These are phyloP conservation scores for Sphecodes monilicornis DNA, from an alignment of 2,888 invertebrate genomes.

Conservation along the genomic window DNA sequence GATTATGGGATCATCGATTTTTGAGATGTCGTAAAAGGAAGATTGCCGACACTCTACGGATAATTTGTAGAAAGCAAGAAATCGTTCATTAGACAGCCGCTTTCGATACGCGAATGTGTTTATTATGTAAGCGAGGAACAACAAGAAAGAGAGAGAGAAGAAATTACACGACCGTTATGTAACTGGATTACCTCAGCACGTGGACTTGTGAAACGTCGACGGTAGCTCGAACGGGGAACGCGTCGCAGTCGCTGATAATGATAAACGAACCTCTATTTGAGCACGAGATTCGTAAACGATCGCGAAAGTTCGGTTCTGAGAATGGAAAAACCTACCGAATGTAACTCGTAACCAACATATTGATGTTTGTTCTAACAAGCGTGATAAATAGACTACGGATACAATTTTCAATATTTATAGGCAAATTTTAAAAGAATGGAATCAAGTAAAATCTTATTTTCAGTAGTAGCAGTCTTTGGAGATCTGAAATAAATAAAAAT, in stretches of 20 bases:
- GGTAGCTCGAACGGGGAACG: neutral
- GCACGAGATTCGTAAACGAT: neutral
- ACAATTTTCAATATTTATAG: too few relatives aligned
- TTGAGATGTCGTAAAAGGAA: neutral
- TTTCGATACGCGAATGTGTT: neutral
- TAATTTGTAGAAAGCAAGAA: neutral
- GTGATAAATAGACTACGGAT: too few relatives aligned
- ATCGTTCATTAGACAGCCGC: neutral
- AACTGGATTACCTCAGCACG: constrained; percentile 54
- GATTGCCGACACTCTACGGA: neutral
- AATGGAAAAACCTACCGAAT: neutral
- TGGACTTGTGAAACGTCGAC: constrained; percentile 45
- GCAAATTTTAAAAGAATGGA: too few relatives aligned
- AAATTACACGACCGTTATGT: constrained; percentile 58
- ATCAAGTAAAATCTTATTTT: too few relatives aligned
- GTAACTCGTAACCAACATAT: neutral
- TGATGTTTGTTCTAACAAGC: neutral
- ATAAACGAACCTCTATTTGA: neutral
- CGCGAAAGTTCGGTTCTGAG: neutral
- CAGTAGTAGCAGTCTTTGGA: too few relatives aligned
- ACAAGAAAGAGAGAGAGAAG: constrained; percentile 35
- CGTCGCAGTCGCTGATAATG: constrained; percentile 11
- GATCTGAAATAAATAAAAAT: too few relatives aligned
- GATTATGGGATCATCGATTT: neutral
- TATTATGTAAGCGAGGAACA: constrained; percentile 36